Percentiles rank a stretch among this genome's conserved stretches.
Evolutionary conservation across 2,888 invertebrate species (phyloP).

Genomic region (Spodoptera littoralis): DNA sequence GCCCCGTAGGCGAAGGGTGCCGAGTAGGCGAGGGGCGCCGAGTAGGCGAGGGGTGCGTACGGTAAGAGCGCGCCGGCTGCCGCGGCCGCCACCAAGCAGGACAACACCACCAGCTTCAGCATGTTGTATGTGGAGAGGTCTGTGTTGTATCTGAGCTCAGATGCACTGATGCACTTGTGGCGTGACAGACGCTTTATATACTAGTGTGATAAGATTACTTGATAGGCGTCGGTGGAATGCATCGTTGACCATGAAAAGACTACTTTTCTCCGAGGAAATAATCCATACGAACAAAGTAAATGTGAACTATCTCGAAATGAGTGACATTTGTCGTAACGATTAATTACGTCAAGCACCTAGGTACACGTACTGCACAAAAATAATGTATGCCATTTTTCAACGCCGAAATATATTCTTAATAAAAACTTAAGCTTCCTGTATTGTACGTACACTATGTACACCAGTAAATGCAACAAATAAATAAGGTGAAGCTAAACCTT

Average conservation of each 20-base stretch:
- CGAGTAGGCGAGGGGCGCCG: slow-evolving; percentile 57
- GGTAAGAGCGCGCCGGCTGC: slow-evolving; percentile 72
- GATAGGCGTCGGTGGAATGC: slow-evolving; percentile 53
- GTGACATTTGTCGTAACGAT: not conserved
- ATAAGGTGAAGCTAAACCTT: too few relatives aligned
- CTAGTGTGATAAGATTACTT: slow-evolving; percentile 55
- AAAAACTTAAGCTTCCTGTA: too few relatives aligned
- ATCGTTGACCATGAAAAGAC: slow-evolving; percentile 28
- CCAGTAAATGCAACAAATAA: too few relatives aligned
- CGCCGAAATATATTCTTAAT: too few relatives aligned
- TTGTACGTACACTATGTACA: too few relatives aligned
- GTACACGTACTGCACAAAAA: too few relatives aligned
- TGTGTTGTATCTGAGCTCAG: slow-evolving; percentile 75
- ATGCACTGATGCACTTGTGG: slow-evolving; percentile 73
- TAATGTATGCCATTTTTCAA: too few relatives aligned
- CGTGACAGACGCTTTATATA: slow-evolving; percentile 70
- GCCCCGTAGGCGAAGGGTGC: slow-evolving; percentile 62
- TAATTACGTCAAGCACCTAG: too few relatives aligned
- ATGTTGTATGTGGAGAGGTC: slow-evolving; percentile 77
- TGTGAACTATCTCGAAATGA: not conserved
- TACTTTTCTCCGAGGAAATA: slow-evolving; percentile 23
- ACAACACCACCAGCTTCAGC: slow-evolving; percentile 90
- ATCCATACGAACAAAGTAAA: slow-evolving; percentile 15
- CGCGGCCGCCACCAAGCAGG: slow-evolving; percentile 89
- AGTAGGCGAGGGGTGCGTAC: slow-evolving; percentile 61